Conservation (phyloP, 2,113 vertebrate species). For the Cebus imitator region DNA sequence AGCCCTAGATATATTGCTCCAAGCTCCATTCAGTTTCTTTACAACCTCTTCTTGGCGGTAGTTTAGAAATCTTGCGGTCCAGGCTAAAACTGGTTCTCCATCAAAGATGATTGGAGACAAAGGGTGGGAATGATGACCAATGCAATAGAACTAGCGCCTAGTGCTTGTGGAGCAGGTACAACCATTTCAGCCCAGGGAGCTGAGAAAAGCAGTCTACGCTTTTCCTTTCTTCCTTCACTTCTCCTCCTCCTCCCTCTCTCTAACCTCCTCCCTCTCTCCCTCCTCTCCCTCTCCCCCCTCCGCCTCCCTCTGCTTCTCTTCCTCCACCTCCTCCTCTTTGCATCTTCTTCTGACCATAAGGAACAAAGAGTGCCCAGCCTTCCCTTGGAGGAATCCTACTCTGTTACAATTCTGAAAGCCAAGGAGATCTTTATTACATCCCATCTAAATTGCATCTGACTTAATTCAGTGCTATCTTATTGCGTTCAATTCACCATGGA, state of each 20-base stretch:
- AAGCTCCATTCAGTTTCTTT: not conserved
- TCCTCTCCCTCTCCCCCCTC: fast-evolving
- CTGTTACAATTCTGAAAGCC: conserved; percentile 13
- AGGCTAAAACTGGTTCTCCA: not conserved
- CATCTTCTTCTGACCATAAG: not conserved
- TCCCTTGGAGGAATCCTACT: not conserved
- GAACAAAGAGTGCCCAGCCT: not conserved
- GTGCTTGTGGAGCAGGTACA: not conserved
- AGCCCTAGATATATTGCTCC: not conserved
- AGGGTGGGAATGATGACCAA: not conserved
- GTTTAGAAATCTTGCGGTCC: not conserved
- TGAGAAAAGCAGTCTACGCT: not conserved
- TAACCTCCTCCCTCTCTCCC: no score
- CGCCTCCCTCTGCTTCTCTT: fast-evolving
- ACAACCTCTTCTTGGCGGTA: not conserved
- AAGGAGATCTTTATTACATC: conserved; percentile 31
- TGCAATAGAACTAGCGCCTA: not conserved
- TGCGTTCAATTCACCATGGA: conserved; percentile 44
- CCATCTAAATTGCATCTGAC: conserved; percentile 41
- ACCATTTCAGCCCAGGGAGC: not conserved
- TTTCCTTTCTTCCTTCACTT: no score
- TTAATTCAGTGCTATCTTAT: conserved; percentile 64
- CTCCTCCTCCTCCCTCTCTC: no score
- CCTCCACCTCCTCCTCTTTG: fast-evolving
- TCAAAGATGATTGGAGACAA: not conserved